Conservation (phyloP, 2,888 invertebrate species). For the Charanyca ferruginea region DNA sequence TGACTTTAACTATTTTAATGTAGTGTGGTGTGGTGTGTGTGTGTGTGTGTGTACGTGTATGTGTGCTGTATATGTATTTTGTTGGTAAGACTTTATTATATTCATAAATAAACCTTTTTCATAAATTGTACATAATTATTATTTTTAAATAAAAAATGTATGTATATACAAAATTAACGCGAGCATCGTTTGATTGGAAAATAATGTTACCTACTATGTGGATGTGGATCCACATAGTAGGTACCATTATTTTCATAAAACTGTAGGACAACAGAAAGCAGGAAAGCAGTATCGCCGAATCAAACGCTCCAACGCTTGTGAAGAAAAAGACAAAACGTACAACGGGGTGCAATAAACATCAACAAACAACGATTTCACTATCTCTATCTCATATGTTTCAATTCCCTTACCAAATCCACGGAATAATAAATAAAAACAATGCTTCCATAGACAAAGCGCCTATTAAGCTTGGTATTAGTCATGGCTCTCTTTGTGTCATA, state of each 20-base stretch:
- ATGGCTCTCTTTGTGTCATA: slow-evolving; percentile 82
- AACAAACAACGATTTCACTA: slow-evolving; percentile 42
- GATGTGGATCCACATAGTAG: background rate
- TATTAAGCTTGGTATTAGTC: slow-evolving; percentile 82
- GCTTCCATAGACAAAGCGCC: slow-evolving; percentile 74
- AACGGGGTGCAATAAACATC: slow-evolving; percentile 29
- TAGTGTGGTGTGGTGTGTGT: too few relatives aligned
- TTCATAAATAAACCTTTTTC: too few relatives aligned
- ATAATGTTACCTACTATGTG: too few relatives aligned
- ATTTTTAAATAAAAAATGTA: too few relatives aligned
- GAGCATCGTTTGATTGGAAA: too few relatives aligned
- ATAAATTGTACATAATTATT: too few relatives aligned
- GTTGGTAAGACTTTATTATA: too few relatives aligned
- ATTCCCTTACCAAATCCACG: slow-evolving; percentile 58
- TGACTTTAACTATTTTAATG: too few relatives aligned
- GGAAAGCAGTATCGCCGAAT: background rate
- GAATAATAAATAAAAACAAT: slow-evolving; percentile 69
- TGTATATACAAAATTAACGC: too few relatives aligned
- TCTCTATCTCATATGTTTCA: slow-evolving; percentile 58
- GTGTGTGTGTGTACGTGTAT: too few relatives aligned
- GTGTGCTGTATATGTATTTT: too few relatives aligned
- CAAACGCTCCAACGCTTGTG: slow-evolving; percentile 24
- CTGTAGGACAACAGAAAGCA: background rate
- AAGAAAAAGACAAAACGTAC: slow-evolving; percentile 44
- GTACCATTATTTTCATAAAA: slow-evolving; percentile 2